A percentile compares a stretch with the other conserved stretches of the same genome.
phyloP scores from a whole-genome alignment of 2,888 invertebrate species.

The Hydraecia micacea region DNA sequence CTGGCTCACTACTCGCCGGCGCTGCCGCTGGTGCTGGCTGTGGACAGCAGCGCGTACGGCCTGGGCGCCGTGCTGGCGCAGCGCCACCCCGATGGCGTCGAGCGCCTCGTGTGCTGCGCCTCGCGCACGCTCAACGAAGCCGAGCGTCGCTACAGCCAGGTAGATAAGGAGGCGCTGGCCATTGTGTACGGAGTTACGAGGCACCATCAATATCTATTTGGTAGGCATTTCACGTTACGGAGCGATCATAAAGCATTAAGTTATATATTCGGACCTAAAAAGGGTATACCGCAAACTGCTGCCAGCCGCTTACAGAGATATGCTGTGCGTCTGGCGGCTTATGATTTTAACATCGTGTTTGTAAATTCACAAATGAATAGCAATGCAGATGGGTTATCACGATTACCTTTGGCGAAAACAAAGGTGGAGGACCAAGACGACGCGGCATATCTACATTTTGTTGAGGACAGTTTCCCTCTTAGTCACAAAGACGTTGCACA shows the following conservation, averaged over 20 bases:
- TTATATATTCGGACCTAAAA: slow-evolving; percentile 41
- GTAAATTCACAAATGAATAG: slow-evolving; percentile 16
- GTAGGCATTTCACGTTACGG: slow-evolving; percentile 33
- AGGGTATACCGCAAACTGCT: slow-evolving; percentile 39
- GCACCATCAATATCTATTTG: slow-evolving; percentile 45
- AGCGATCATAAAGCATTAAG: slow-evolving; percentile 38
- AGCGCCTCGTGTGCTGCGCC: slow-evolving; percentile 7
- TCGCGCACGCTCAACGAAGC: slow-evolving; percentile 44
- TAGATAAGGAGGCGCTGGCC: slow-evolving; percentile 33
- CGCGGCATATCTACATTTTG: slow-evolving; percentile 28
- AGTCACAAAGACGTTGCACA: slow-evolving; percentile 26
- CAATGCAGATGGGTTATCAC: slow-evolving; percentile 17
- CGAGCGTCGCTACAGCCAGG: slow-evolving; percentile 34
- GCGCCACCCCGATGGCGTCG: slow-evolving; percentile 50
- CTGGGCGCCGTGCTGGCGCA: slow-evolving; percentile 58
- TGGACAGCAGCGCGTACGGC: slow-evolving; percentile 59
- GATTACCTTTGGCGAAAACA: slow-evolving; percentile 21
- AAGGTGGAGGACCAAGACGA: slow-evolving; percentile 14
- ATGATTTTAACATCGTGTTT: slow-evolving; percentile 31
- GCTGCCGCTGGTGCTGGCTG: slow-evolving; percentile 51
- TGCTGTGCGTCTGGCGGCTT: slow-evolving; percentile 21
- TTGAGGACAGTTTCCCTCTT: slow-evolving; percentile 35
- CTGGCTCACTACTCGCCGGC: slow-evolving; percentile 56
- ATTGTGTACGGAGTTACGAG: slow-evolving; percentile 1
- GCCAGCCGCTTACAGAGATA: slow-evolving; percentile 20